A percentile compares a stretch with the other conserved stretches of the same genome.
Conservation (phyloP, 2,113 vertebrate genomes). For the Scolopax mira region DNA sequence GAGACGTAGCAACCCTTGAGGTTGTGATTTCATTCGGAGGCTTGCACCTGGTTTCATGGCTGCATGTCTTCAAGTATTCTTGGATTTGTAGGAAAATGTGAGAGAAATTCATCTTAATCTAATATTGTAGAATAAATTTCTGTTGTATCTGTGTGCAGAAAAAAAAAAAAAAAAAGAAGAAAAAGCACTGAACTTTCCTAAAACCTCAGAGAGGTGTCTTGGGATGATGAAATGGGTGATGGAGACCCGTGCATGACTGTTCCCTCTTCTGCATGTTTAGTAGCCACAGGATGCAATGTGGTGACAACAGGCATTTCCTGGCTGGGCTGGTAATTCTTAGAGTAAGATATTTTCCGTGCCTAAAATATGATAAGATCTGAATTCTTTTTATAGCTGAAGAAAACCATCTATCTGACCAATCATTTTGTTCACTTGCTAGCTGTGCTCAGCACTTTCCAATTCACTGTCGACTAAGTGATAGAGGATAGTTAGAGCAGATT, state of each 20-base stretch:
- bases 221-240: not conserved
- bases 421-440: not conserved
- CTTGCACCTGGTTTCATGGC: not conserved
- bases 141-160: not conserved
- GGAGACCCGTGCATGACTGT: not conserved
- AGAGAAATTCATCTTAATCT: not conserved
- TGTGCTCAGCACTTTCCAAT: not conserved
- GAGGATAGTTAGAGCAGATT: not conserved
- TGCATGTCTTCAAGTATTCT: not conserved
- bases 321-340: not conserved
- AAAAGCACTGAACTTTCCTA: not conserved
- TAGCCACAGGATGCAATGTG: not conserved
- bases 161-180: not conserved
- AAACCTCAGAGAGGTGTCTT: not conserved
- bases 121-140: not conserved
- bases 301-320: conserved; percentile 37
- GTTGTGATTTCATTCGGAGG: too few relatives aligned
- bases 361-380: not conserved
- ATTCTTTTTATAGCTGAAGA: not conserved
- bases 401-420: not conserved
- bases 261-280: not conserved
- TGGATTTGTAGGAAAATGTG: not conserved
- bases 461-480: not conserved
- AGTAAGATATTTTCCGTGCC: not conserved
- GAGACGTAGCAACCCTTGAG: not conserved